Percentiles rank a stretch among this genome's conserved stretches.
Conservation (phyloP, 2,888 invertebrate species). For the Cephus pulcher region DNA sequence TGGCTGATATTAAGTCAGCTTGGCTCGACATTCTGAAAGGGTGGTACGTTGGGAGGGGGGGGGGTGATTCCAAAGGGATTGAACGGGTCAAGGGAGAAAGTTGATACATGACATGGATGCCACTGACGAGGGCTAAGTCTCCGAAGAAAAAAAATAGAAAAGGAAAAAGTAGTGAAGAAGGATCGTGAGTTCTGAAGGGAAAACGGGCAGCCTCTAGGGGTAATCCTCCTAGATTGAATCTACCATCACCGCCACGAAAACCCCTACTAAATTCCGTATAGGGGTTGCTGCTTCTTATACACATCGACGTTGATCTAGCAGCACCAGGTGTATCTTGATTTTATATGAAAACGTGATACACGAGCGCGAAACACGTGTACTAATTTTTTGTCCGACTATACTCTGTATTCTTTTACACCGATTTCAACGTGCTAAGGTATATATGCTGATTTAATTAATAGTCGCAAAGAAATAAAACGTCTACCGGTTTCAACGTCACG, state of each 20-base stretch:
- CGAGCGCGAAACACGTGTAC: not conserved
- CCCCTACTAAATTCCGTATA: not conserved
- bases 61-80: not conserved
- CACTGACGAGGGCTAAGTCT: not conserved
- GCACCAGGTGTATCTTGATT: not conserved
- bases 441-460: not conserved
- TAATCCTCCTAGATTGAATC: slow-evolving; percentile 56
- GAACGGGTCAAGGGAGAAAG: not conserved
- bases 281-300: not conserved
- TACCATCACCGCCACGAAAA: slow-evolving; percentile 20
- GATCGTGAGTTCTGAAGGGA: not conserved
- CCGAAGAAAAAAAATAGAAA: not conserved
- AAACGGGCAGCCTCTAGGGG: slow-evolving; percentile 17
- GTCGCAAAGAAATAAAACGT: not conserved
- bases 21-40: slow-evolving; percentile 10
- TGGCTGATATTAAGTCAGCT: slow-evolving; percentile 21
- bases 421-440: not conserved
- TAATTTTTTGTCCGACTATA: slow-evolving; percentile 10
- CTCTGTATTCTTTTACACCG: not conserved
- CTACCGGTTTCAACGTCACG: not conserved
- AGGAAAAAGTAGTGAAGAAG: slow-evolving; percentile 1
- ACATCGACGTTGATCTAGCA: not conserved
- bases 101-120: not conserved
- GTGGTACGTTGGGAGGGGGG: not conserved
- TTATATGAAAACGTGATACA: not conserved